Conservation (phyloP, 1,140 invertebrate species). For the Lepidostoma basale region DNA sequence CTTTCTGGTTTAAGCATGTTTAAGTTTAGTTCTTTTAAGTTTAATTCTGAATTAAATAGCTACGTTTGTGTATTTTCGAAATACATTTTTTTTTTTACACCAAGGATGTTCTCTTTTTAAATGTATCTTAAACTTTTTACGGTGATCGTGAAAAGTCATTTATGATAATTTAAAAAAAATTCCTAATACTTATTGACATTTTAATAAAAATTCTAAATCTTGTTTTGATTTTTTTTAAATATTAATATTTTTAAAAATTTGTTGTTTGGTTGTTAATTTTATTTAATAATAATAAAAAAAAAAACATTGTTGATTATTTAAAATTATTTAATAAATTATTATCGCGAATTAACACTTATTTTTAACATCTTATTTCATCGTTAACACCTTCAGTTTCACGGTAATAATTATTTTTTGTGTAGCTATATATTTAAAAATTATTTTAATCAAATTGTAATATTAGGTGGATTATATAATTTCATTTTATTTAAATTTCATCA, state of each 20-base stretch:
- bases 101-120: not conserved
- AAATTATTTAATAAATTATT: conserved; percentile 23
- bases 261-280: conserved; percentile 25
- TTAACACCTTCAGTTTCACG: too few species aligned
- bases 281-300: conserved; percentile 4
- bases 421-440: too few species aligned
- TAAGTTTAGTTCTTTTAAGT: too few species aligned
- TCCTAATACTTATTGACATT: conserved; percentile 13
- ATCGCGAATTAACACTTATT: not conserved
- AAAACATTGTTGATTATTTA: conserved; percentile 16
- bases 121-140: not conserved
- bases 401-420: too few species aligned
- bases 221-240: conserved; percentile 24
- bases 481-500: too few species aligned
- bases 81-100: not conserved
- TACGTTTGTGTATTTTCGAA: too few species aligned
- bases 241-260: conserved; percentile 10
- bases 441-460: too few species aligned
- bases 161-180: conserved; percentile 1
- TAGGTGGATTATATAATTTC: too few species aligned
- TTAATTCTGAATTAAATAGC: too few species aligned
- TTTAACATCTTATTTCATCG: too few species aligned
- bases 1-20: too few species aligned
- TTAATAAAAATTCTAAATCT: conserved; percentile 20
- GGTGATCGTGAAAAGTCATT: not conserved